Percentiles rank a stretch among this genome's conserved stretches.
Evolutionary conservation across 2,113 vertebrate genomes (phyloP).

Genomic region (Oncorhynchus tshawytscha): DNA sequence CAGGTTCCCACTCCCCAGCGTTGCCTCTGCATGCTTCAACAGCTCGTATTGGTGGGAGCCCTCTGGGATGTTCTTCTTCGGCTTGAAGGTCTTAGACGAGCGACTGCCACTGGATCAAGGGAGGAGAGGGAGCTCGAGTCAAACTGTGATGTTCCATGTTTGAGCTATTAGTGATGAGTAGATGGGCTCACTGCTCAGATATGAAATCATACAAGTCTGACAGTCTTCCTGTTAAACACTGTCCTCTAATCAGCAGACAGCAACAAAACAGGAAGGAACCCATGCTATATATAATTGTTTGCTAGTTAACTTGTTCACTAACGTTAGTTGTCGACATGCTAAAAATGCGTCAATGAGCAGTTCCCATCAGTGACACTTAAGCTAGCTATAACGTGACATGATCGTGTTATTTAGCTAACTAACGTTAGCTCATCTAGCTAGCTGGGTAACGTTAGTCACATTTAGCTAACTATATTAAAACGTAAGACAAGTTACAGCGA

Average conservation of each 20-base stretch:
- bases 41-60: constrained; percentile 96
- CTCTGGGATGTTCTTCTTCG: constrained; percentile 95
- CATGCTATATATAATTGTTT: too few relatives aligned
- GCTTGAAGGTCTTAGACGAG: constrained; percentile 95
- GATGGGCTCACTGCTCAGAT: background rate
- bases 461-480: too few relatives aligned
- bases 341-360: too few relatives aligned
- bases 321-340: too few relatives aligned
- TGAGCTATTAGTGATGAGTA: background rate
- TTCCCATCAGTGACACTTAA: too few relatives aligned
- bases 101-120: constrained; percentile 79
- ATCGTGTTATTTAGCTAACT: too few relatives aligned
- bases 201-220: background rate
- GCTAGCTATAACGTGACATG: too few relatives aligned
- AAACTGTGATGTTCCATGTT: background rate
- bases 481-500: too few relatives aligned
- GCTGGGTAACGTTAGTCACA: too few relatives aligned
- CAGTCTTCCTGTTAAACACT: constrained; percentile 13
- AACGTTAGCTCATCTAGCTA: too few relatives aligned
- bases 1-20: constrained; percentile 91
- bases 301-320: too few relatives aligned
- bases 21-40: constrained; percentile 92
- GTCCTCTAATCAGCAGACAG: background rate
- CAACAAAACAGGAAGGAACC: background rate
- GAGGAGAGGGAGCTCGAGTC: constrained; percentile 2